Percentiles rank a stretch among this genome's conserved stretches.
Conservation (phyloP, 1,140 invertebrate genomes). For the Brachionus rotundiformis region DNA sequence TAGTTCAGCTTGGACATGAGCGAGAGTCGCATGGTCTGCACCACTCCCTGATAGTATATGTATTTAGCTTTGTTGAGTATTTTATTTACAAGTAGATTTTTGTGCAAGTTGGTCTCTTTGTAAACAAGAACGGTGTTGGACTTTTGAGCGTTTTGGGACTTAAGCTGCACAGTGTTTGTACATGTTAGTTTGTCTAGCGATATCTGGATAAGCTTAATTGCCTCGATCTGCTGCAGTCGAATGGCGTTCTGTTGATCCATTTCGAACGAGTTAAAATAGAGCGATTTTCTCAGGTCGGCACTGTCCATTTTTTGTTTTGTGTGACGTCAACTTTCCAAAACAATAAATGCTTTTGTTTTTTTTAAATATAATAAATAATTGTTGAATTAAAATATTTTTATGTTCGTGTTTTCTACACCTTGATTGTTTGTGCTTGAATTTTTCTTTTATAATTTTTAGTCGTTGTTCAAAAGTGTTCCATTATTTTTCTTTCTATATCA, state of each 20-base stretch:
- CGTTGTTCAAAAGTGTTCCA: slow-evolving; percentile 29
- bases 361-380: too few relatives aligned
- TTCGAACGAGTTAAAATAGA: neutral
- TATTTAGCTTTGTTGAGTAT: slow-evolving; percentile 48
- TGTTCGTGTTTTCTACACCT: slow-evolving; percentile 21
- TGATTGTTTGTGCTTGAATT: slow-evolving; percentile 13
- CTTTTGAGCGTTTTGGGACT: neutral
- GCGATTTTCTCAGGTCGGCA: neutral
- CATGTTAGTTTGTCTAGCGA: slow-evolving; percentile 39
- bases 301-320: too few relatives aligned
- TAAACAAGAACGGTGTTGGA: slow-evolving; percentile 28
- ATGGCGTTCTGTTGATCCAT: slow-evolving; percentile 33
- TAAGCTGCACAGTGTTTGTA: neutral
- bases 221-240: slow-evolving; percentile 39
- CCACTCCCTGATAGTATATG: slow-evolving; percentile 33
- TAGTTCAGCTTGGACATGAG: slow-evolving; percentile 48
- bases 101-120: slow-evolving; percentile 45
- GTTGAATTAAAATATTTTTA: neutral
- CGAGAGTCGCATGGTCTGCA: slow-evolving; percentile 43
- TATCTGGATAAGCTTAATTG: slow-evolving; percentile 36
- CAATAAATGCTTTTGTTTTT: neutral
- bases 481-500: slow-evolving; percentile 3
- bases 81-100: slow-evolving; percentile 49
- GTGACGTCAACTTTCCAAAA: too few relatives aligned
- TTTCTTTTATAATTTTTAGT: neutral